phyloP scores from a whole-genome alignment of 1,140 invertebrate species.

The Trypoxylus dichotomus region DNA sequence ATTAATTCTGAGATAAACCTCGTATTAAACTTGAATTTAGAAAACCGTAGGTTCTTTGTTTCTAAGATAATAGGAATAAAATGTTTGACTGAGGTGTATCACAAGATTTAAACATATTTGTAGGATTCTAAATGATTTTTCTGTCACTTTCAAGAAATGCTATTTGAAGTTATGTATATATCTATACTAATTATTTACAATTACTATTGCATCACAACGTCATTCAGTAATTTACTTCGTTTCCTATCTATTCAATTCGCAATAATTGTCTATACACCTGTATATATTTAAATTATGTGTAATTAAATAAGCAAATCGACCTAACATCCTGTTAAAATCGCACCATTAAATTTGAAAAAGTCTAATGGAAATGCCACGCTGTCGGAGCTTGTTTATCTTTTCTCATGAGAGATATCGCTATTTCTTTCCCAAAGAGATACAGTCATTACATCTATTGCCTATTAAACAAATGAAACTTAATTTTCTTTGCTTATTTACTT shows the following conservation, averaged over 20 bases:
- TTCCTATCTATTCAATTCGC: neutral
- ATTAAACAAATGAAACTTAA: neutral
- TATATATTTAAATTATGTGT: neutral
- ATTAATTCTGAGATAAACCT: too few species aligned
- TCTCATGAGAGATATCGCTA: neutral
- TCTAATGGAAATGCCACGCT: neutral
- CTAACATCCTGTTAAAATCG: neutral
- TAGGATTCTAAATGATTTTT: too few species aligned
- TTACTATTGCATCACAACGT: neutral
- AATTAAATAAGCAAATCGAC: neutral
- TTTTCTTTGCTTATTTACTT: neutral
- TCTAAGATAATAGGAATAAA: too few species aligned
- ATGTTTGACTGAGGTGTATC: too few species aligned
- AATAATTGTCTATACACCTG: neutral
- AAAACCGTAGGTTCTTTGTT: too few species aligned
- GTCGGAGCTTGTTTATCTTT: neutral
- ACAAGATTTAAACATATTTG: too few species aligned
- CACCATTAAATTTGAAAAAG: neutral
- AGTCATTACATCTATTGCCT: neutral
- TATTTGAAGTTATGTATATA: too few species aligned
- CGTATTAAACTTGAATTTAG: too few species aligned
- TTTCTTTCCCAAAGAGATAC: neutral
- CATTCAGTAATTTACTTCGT: neutral
- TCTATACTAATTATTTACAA: too few species aligned
- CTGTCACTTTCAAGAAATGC: too few species aligned